A percentile compares a stretch with the other conserved stretches of the same genome.
Conservation (phyloP, 2,888 invertebrate genomes). For the Plebejus argus region DNA sequence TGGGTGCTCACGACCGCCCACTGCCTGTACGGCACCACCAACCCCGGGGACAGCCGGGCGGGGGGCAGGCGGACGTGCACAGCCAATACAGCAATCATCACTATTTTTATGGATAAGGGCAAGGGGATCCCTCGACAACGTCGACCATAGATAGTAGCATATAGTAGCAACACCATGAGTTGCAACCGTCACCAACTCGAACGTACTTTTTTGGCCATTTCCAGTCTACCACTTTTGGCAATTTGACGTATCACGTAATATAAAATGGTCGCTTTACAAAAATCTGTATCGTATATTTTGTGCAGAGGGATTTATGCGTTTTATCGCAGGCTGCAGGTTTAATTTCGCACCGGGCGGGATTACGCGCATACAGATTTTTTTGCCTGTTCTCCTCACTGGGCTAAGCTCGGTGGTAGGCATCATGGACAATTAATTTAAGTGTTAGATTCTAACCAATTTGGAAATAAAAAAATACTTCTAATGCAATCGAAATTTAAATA, state of each 20-base stretch:
- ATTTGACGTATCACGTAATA: not conserved
- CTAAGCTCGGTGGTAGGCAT: too few species aligned
- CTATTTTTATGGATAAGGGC: not conserved
- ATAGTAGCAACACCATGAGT: too few species aligned
- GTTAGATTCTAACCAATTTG: not conserved
- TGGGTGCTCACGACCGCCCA: conserved; percentile 73
- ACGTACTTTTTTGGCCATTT: not conserved
- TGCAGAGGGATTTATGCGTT: not conserved
- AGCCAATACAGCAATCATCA: conserved; percentile 55
- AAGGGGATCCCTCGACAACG: too few species aligned
- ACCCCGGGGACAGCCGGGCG: conserved; percentile 50
- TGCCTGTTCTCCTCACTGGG: too few species aligned
- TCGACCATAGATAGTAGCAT: too few species aligned
- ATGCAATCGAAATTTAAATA: not conserved
- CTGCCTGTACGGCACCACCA: conserved; percentile 63
- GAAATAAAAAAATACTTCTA: too few species aligned
- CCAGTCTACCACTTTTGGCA: not conserved
- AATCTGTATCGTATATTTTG: not conserved
- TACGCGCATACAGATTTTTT: not conserved
- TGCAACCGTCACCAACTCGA: too few species aligned
- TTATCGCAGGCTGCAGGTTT: not conserved
- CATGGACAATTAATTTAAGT: too few species aligned
- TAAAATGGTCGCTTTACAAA: not conserved
- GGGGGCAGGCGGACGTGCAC: conserved; percentile 49
- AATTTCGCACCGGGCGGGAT: not conserved